These are phyloP conservation scores for Poecile montanus DNA, from an alignment of 2,797 vertebrate species.

Conservation along the genomic window DNA sequence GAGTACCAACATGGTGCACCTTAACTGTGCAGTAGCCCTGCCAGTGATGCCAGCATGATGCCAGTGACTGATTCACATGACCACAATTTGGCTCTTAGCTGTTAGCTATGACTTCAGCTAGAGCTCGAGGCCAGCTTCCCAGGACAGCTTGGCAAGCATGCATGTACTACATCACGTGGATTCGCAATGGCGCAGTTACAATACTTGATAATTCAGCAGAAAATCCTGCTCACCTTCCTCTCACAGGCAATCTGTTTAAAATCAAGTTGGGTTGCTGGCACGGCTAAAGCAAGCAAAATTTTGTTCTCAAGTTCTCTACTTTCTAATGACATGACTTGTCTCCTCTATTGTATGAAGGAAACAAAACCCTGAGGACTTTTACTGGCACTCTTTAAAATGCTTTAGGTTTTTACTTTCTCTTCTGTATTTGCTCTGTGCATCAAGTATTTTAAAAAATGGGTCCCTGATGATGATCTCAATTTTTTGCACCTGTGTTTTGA, in stretches of 20 bases:
- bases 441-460: background rate
- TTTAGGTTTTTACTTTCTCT: background rate
- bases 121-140: conserved; percentile 27
- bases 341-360: background rate
- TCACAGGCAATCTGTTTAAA: background rate
- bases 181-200: background rate
- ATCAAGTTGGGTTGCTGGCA: background rate
- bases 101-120: conserved; percentile 28
- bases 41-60: background rate
- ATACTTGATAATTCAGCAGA: background rate
- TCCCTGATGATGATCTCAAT: background rate
- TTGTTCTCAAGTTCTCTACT: background rate
- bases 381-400: background rate
- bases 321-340: background rate
- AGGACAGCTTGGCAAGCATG: background rate
- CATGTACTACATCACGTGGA: background rate
- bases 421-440: background rate
- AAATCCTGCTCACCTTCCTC: background rate
- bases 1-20: background rate
- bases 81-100: background rate
- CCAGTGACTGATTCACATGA: background rate
- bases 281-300: conserved; percentile 30
- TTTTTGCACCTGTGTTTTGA: background rate
- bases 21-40: background rate
- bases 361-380: background rate